A percentile compares a stretch with the other conserved stretches of the same genome.
Evolutionary conservation across 2,113 vertebrate genomes (phyloP).

Genomic region (Pampusana beccarii): DNA sequence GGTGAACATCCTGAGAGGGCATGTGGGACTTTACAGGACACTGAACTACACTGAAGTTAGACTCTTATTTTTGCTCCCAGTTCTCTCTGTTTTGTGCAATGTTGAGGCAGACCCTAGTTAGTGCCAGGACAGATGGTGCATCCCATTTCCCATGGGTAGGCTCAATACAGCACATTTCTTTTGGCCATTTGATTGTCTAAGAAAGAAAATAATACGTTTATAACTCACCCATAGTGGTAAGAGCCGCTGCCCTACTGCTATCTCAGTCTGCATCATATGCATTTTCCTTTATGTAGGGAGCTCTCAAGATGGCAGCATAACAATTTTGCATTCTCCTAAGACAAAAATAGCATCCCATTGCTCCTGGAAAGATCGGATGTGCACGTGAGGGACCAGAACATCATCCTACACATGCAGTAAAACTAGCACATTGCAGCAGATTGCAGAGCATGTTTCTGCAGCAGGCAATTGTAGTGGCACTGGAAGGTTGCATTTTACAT

Average conservation of each 20-base stretch:
- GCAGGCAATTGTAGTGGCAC: conserved; percentile 12
- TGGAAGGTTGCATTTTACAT: not conserved
- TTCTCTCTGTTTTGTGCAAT: not conserved
- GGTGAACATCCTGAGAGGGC: not conserved
- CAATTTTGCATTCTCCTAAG: not conserved
- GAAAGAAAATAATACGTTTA: not conserved
- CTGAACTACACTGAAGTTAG: not conserved
- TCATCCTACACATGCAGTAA: not conserved
- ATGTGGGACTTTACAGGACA: not conserved
- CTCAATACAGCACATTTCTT: not conserved
- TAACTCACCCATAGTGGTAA: not conserved
- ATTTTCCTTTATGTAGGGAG: not conserved
- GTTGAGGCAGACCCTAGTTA: not conserved
- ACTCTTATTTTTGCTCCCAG: not conserved
- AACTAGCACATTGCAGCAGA: not conserved
- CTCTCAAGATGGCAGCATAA: not conserved
- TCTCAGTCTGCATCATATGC: not conserved
- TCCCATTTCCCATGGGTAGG: not conserved
- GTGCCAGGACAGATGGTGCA: not conserved
- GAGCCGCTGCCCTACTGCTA: not conserved
- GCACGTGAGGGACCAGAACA: not conserved
- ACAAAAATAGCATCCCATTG: conserved; percentile 1
- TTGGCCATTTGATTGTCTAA: not conserved
- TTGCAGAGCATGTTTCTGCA: no score
- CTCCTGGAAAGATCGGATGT: not conserved